Percentiles rank a stretch among this genome's conserved stretches.
Evolutionary conservation across 2,797 vertebrate species (phyloP).

Genomic region (Spheniscus humboldti): DNA sequence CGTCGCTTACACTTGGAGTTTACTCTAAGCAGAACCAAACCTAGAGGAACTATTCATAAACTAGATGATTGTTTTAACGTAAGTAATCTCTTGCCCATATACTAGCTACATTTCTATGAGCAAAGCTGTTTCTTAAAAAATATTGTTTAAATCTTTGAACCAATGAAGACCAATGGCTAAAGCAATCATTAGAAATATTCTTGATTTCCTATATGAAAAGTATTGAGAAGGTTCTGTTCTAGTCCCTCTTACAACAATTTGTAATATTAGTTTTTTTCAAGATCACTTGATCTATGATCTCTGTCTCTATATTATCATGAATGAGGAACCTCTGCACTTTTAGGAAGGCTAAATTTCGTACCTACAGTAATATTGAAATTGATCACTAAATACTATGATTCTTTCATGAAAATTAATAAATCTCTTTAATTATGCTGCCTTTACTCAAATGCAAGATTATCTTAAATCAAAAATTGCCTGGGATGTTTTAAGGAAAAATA

Average conservation of each 20-base stretch:
- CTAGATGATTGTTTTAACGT: background rate
- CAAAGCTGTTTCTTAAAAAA: background rate
- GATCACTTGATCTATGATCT: background rate
- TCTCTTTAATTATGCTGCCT: background rate
- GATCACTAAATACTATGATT: background rate
- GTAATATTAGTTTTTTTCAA: background rate
- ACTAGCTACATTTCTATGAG: background rate
- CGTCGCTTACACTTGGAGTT: background rate
- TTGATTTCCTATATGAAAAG: background rate
- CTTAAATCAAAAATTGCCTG: background rate
- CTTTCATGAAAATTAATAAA: background rate
- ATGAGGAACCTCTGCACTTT: background rate
- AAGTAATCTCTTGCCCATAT: background rate
- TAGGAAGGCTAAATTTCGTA: background rate
- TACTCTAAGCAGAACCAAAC: background rate
- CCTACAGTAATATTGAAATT: background rate
- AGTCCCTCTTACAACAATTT: background rate
- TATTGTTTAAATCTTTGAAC: background rate
- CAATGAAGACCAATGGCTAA: background rate
- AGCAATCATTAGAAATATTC: background rate
- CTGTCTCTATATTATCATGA: background rate
- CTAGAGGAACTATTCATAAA: background rate
- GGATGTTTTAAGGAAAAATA: background rate
- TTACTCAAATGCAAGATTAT: background rate
- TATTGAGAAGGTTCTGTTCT: background rate